Evolutionary conservation across 1,140 invertebrate genomes (phyloP), one percentile per base, ranked within the genome.

Genomic region (Stegodyphus dumicola): DNA sequence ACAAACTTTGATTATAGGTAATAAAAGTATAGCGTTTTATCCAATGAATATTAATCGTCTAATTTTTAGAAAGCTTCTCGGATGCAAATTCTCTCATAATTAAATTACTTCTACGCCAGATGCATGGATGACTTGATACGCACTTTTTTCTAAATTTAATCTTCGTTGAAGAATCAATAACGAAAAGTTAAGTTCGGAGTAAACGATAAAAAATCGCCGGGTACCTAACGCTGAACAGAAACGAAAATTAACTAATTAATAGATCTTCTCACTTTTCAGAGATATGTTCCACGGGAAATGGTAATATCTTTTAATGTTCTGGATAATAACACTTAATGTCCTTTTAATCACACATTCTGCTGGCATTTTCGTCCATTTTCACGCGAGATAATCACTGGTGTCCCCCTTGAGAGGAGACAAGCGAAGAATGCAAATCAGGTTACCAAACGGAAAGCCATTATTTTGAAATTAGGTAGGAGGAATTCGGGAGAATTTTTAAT

Each of bases 281-380:
- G 33, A 33, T 33, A 33, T 11, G 56, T 15, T 15, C 56, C 15
- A 60, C 56, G 56, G 56, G 15, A 60, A 60, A 60, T 60, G 56
- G 66, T 69, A 49, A 71, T 13, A 48, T 53, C 71, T 73, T 74
- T 15, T 75, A 75, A 83, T 83, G 53, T 52, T 11, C 51, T 18
- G 6, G 33, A 56, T 83, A 83, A 83, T 83, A 83, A 83, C 64
- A 83, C 80, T 83, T 83, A 83, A 83, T 75, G 71, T 60, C 75
- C 69, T 83, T 83, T 83, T 83, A 83, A 83, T 83, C 70, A 83
- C 69, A 75, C 15, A 10, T 6, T 75, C 17, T 60, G 80, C 18
- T 66, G 54, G 13, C 48, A 17, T 73, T 17, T 75, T 67, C 80
- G 70, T 67, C 15, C 52, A 75, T 56, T 83, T 83, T 83, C 70